Evolutionary conservation across 23 tunicate genomes (phyloP), one percentile per base, ranked within the genome.

Genomic region (Styela clava): DNA sequence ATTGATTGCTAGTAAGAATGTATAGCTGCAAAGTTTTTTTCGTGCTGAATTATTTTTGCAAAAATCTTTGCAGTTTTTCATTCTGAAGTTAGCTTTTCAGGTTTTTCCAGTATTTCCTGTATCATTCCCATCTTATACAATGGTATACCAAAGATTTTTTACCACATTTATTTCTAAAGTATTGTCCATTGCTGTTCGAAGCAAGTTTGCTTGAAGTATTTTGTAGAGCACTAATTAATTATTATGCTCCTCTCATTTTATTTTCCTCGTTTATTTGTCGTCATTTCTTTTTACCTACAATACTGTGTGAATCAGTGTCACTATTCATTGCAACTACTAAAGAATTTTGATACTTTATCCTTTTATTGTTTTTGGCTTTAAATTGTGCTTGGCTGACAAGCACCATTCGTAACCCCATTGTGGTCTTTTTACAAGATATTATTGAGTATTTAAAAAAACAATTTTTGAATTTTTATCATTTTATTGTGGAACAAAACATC

Each of bases 131-230:
- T 27, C 35, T 33, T 65, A 28, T 65, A 65, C 31, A 30, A 44
- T 19, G 77, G 77, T 71, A 71, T 71, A 71, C 77, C 77, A 71
- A 71, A 71, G 77, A 71, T 30, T 71, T 71, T 71, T 32, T 32
- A 26, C 77, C 56, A 44, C 56, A 12, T 44, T 44, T 44, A 7
- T 44, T 44, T 44, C 12, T 44, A n/a, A 12, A 44, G 56, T 44
- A 65, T 65, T 24, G 29, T 65, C 16, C 7, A 7, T 65, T 65
- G 70, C 70, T 65, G 29, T 65, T 24, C 16, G 7, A 24, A 27
- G 63, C 63, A 56, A 20, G 63, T 3, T 65, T 24, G 30, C 31
- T 24, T 18, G 16, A 65, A 65, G 29, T 7, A 7, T 7, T 65
- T 7, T 65, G 31, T 27, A 65, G 16, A 7, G 31, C 70, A 5